Evolutionary conservation across 2,888 invertebrate genomes (phyloP), one percentile per base, ranked within the genome.

Genomic region (Germaria angustata): DNA sequence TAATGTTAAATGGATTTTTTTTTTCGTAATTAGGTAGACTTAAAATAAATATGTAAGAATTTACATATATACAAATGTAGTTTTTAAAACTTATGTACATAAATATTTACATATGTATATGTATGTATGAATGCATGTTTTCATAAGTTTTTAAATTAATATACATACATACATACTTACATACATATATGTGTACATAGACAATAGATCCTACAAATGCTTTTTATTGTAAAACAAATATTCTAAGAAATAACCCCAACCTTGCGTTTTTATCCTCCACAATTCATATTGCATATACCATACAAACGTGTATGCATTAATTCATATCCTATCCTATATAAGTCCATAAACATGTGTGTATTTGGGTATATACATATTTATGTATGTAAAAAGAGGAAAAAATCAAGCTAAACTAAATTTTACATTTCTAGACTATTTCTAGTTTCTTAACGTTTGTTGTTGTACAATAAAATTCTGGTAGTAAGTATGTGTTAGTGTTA

Each of bases 361-460:
- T 13, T 4, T 49, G 13, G 9, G 22, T 46, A 22, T 9, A 20
- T 49, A 11, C 1, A 17, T 24, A 28, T 28, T 5, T 28, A 28
- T 28, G 28, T 28, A 28, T 28, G 6, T 41, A 15, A 49, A 51
- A 36, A 17, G 24, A 39, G 39, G 39, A 36, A 49, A 63, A 39
- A 65, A 55, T 34, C 28, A 71, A 78, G 55, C 53, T 55, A 65
- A 79, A 72, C 46, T 51, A 49, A 75, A 69, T 61, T 80, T 68
- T 68, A 61, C 66, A 80, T 73, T 80, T 77, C 77, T 72, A 81
- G 77, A 81, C 71, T 81, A 77, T 78, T 72, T 78, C 81, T 81
- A 78, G 81, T 81, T 73, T 57, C 41, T 57, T 24, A 34, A 72
- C 44, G 57, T 61, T 41, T 73, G 44, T 55, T 65, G 53, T 65